Percentiles rank a stretch among this genome's conserved stretches.
phyloP scores from a whole-genome alignment of 2,797 vertebrate species.

The Lepilemur septentrionalis region DNA sequence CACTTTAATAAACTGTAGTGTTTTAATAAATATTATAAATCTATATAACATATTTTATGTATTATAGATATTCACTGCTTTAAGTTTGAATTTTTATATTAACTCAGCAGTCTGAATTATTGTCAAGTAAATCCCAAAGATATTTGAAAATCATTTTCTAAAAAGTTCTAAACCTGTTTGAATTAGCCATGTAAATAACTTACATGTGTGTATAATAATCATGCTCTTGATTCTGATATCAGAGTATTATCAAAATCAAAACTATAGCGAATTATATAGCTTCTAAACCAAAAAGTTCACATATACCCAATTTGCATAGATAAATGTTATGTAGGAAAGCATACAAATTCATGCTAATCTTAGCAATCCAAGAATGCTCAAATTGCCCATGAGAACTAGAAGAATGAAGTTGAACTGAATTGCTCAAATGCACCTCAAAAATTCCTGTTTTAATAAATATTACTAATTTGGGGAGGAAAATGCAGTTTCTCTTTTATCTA shows the following conservation, averaged over 20 bases:
- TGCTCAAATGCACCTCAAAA: not conserved
- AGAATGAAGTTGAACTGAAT: not conserved
- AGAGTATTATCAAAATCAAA: not conserved
- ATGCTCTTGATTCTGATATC: not conserved
- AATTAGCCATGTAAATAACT: not conserved
- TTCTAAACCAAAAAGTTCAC: not conserved
- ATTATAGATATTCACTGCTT: conserved; percentile 1
- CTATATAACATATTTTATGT: conserved; percentile 33
- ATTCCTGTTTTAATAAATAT: not conserved
- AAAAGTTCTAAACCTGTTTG: not conserved
- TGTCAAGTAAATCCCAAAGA: conserved; percentile 38
- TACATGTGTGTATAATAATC: not conserved
- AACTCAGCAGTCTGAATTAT: conserved; percentile 1
- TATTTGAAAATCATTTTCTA: conserved; percentile 53
- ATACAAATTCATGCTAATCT: not conserved
- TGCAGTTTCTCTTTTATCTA: not conserved
- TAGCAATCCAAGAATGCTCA: not conserved
- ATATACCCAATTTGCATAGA: not conserved
- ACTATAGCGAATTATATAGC: not conserved
- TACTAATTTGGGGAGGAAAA: not conserved
- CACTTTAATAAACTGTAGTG: conserved; percentile 65
- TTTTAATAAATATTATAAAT: conserved; percentile 22
- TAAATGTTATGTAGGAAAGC: not conserved
- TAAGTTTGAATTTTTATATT: conserved; percentile 42
- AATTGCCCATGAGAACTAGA: not conserved